Conservation (phyloP, 2,888 invertebrate species). For the Tenthredo notha region DNA sequence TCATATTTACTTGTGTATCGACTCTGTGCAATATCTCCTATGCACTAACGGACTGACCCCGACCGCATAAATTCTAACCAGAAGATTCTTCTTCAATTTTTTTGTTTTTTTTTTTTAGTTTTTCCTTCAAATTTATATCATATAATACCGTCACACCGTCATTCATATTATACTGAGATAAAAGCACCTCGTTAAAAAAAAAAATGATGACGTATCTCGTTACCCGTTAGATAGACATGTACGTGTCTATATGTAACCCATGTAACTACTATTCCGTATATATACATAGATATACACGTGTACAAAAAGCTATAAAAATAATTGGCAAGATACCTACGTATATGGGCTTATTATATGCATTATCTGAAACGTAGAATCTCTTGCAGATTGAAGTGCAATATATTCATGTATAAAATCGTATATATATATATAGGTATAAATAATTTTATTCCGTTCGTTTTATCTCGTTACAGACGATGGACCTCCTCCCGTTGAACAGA, state of each 20-base stretch:
- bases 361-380: background rate
- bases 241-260: background rate
- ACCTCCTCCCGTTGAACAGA: conserved; percentile 82
- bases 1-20: conserved; percentile 58
- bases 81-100: too few species aligned
- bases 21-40: background rate
- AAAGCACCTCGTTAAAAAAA: conserved; percentile 35
- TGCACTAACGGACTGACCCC: background rate
- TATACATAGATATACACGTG: background rate
- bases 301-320: conserved; percentile 2
- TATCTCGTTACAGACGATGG: conserved; percentile 74
- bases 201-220: conserved; percentile 23
- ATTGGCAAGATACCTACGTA: background rate
- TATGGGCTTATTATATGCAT: too few species aligned
- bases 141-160: background rate
- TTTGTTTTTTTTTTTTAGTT: too few species aligned
- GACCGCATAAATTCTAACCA: background rate
- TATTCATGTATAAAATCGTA: background rate
- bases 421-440: too few species aligned
- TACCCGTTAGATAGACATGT: background rate
- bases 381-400: background rate
- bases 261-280: background rate
- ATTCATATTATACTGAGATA: background rate
- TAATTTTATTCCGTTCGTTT: conserved; percentile 2
- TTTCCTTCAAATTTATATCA: background rate